These are phyloP conservation scores for cattle (Bos taurus) DNA, from an alignment of 2,113 vertebrate genomes.

Conservation along the genomic window ARS-UCD2.0 NC_037337.1:22730501-22731000, in stretches of 20 bases:
- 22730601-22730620: background rate
- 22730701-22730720: background rate
- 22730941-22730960: background rate
- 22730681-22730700: background rate
- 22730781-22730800: background rate
- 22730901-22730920: background rate
- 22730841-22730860: no score
- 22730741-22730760: background rate
- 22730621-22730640: background rate
- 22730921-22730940: background rate
- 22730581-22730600: background rate
- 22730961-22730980: background rate
- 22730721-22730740: background rate
- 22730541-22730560: background rate
- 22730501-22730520: background rate
- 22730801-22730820: background rate
- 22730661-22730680: background rate
- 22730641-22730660: background rate
- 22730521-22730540: background rate
- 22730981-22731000: background rate
- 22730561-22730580: background rate
- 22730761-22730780: background rate
- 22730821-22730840: no score
- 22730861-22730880: no score
- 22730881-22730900: no score